Evolutionary conservation across 1,140 invertebrate genomes (phyloP).

Genomic region (Globodera ellingtonae): DNA sequence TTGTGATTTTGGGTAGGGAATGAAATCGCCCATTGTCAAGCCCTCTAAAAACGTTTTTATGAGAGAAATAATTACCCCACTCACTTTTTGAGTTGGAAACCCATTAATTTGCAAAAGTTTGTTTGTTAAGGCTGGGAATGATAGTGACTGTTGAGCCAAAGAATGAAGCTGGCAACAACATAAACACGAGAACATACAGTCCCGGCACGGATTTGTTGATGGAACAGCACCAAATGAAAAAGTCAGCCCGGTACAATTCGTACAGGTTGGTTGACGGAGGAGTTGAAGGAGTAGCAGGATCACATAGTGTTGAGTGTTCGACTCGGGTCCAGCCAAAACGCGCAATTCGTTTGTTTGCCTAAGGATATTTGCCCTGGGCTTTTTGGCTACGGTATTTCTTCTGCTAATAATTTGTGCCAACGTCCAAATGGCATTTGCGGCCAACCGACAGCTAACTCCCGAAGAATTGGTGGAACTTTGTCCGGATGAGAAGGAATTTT

Average conservation of each 20-base stretch:
- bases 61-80: too few species aligned
- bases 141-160: not conserved
- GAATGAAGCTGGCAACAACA: not conserved
- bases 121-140: not conserved
- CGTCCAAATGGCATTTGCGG: conserved; percentile 3
- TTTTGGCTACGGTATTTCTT: conserved; percentile 20
- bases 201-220: not conserved
- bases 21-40: not conserved
- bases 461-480: conserved; percentile 41
- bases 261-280: not conserved
- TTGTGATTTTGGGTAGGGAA: not conserved
- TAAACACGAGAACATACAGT: not conserved
- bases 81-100: too few species aligned
- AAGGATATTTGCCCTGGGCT: conserved; percentile 20
- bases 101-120: too few species aligned
- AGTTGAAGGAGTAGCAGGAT: not conserved
- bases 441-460: conserved; percentile 23
- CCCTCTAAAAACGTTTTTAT: too few species aligned
- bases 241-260: not conserved
- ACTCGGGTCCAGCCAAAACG: too few species aligned
- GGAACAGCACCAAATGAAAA: not conserved
- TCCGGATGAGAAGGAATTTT: conserved; percentile 48
- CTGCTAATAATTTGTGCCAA: conserved; percentile 27
- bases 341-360: not conserved
- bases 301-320: too few species aligned